phyloP scores from a whole-genome alignment of 2,888 invertebrate genomes.

The Dynastes tityus region DNA sequence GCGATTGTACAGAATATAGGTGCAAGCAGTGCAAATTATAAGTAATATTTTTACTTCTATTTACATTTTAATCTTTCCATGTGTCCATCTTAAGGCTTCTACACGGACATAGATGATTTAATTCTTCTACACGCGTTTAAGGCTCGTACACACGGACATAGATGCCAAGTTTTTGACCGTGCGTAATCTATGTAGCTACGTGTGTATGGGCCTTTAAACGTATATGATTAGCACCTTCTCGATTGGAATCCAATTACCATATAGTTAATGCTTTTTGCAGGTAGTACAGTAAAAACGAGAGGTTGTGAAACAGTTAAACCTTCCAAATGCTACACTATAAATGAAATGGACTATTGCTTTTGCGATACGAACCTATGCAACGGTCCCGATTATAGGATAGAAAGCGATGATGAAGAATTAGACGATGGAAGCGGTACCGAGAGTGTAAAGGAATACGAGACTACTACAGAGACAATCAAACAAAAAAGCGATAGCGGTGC shows the following conservation, averaged over 20 bases:
- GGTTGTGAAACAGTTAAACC: conserved; percentile 7
- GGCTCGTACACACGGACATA: neutral
- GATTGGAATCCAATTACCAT: no score
- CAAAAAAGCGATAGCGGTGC: neutral
- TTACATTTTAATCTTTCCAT: no score
- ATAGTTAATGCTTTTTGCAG: neutral
- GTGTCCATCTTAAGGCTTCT: no score
- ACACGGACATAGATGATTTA: no score
- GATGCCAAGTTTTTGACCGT: no score
- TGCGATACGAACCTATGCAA: conserved; percentile 24
- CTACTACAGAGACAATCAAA: neutral
- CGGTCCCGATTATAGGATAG: conserved; percentile 5
- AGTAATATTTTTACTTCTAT: no score
- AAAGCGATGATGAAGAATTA: conserved; percentile 28
- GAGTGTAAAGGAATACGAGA: neutral
- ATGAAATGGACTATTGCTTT: conserved; percentile 20
- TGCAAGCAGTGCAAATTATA: no score
- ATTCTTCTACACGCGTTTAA: neutral
- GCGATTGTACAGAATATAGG: no score
- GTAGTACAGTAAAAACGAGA: neutral
- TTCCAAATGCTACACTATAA: neutral
- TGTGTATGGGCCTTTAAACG: no score
- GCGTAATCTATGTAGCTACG: no score
- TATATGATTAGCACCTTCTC: no score
- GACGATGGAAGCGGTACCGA: conserved; percentile 26